Evolutionary conservation across 2,113 vertebrate genomes (phyloP).

Genomic region (Morone saxatilis): DNA sequence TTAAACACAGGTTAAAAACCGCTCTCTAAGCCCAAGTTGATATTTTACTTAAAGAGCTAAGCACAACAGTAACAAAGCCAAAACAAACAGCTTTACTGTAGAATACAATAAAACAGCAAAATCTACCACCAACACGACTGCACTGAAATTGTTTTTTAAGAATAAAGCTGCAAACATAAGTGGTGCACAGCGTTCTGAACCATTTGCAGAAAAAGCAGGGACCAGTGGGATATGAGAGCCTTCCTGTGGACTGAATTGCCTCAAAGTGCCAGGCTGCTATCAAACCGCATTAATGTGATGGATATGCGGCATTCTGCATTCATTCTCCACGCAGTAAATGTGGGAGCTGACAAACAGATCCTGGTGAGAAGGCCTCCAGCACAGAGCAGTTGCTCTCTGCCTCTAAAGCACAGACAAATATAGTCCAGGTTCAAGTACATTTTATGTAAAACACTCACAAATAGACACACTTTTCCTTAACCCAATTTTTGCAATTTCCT

Average conservation of each 20-base stretch:
- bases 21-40: neutral
- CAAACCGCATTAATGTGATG: conserved; percentile 70
- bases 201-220: conserved; percentile 39
- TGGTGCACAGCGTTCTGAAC: conserved; percentile 18
- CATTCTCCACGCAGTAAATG: conserved; percentile 56
- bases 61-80: conserved; percentile 2
- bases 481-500: conserved; percentile 23
- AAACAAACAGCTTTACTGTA: conserved; percentile 41
- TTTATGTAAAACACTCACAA: conserved; percentile 44
- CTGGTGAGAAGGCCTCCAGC: conserved; percentile 62
- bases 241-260: conserved; percentile 61
- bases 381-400: conserved; percentile 28
- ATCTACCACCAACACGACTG: conserved; percentile 14
- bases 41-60: conserved; percentile 7
- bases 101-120: conserved; percentile 26
- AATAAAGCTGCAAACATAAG: conserved; percentile 41
- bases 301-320: conserved; percentile 63
- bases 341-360: conserved; percentile 58
- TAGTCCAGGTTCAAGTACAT: conserved; percentile 45
- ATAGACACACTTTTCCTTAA: conserved; percentile 16
- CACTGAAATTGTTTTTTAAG: conserved; percentile 31
- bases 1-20: neutral
- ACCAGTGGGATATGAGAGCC: conserved; percentile 48
- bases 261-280: conserved; percentile 69
- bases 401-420: conserved; percentile 49